Percentiles rank a stretch among this genome's conserved stretches.
Conservation (phyloP, 35 echinoderm and acorn worm genomes). For the Hemicentrotus pulcherrimus region DNA sequence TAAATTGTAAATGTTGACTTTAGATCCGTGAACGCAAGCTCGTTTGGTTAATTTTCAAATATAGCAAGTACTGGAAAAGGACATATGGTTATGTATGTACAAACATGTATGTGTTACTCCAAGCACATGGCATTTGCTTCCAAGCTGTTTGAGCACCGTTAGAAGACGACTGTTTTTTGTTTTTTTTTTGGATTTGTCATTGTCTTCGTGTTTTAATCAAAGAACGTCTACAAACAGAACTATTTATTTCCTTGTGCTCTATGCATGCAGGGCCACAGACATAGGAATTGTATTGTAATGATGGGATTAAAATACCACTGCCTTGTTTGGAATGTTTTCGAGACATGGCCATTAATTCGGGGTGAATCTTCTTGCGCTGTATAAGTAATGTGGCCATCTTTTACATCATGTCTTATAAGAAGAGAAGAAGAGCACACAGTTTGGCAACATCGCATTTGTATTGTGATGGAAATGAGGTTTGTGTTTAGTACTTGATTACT, state of each 20-base stretch:
- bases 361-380: neutral
- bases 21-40: neutral
- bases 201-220: neutral
- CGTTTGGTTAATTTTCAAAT: neutral
- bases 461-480: neutral
- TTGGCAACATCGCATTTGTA: neutral
- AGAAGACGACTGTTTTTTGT: neutral
- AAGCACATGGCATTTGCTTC: neutral
- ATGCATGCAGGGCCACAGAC: neutral
- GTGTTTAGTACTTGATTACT: neutral
- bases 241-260: neutral
- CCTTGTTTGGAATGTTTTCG: neutral
- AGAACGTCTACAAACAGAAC: neutral
- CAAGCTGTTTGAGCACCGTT: neutral
- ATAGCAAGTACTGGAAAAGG: neutral
- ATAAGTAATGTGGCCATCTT: neutral
- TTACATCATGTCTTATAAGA: neutral
- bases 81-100: neutral
- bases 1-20: neutral
- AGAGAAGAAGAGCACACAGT: neutral
- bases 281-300: neutral
- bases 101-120: no score
- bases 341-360: neutral
- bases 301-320: neutral
- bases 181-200: neutral